These are phyloP conservation scores for Pangasius larnaudii DNA, from an alignment of 2,797 vertebrate species.

Conservation along the genomic window DNA sequence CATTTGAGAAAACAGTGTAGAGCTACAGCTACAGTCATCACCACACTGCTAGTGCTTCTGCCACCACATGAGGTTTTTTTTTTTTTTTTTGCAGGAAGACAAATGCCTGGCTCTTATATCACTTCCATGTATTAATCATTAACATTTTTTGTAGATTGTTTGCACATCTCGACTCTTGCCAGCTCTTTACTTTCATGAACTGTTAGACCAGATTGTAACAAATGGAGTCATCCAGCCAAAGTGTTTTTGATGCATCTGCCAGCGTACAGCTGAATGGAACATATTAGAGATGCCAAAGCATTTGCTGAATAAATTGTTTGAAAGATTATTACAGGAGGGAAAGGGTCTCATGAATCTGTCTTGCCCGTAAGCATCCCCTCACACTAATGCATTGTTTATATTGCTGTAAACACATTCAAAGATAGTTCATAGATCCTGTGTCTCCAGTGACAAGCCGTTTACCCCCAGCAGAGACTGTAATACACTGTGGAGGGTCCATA, in stretches of 20 bases:
- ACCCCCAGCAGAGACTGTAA: constrained; percentile 60
- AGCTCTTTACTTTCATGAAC: constrained; percentile 26
- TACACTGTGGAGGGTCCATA: constrained; percentile 38
- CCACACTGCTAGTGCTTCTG: neutral
- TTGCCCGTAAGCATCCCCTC: constrained; percentile 51
- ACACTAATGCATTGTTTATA: constrained; percentile 63
- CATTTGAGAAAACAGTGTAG: neutral
- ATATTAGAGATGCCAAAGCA: constrained; percentile 44
- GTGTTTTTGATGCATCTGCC: constrained; percentile 34
- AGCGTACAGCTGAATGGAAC: constrained; percentile 17
- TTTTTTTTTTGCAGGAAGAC: neutral
- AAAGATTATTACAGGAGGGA: constrained; percentile 48
- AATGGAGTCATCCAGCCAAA: constrained; percentile 25
- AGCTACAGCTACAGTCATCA: neutral
- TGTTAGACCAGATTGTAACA: constrained; percentile 24
- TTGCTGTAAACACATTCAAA: constrained; percentile 65
- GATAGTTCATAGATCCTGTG: constrained; percentile 48
- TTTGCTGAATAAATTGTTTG: constrained; percentile 60
- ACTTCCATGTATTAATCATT: constrained; percentile 42
- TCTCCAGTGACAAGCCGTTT: constrained; percentile 61
- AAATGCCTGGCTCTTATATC: constrained; percentile 31
- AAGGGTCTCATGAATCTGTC: constrained; percentile 35
- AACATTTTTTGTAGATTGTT: constrained; percentile 32
- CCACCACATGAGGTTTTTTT: neutral
- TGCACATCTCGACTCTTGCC: constrained; percentile 27